Conservation (phyloP, 2,113 vertebrate species). For the Rhinolophus ferrumequinum region DNA sequence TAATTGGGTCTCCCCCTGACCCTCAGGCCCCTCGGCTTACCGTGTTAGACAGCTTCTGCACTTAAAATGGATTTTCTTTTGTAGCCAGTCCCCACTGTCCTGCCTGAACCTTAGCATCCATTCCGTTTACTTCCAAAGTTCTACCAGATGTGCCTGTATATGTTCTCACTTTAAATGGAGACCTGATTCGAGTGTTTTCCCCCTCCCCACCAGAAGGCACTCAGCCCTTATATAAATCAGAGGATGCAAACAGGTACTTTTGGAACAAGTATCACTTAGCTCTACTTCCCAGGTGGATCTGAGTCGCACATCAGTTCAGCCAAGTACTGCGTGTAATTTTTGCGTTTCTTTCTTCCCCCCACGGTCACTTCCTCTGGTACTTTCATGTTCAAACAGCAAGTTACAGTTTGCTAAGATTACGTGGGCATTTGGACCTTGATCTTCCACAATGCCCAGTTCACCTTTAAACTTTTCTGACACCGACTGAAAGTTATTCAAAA, state of each 20-base stretch:
- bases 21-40: neutral
- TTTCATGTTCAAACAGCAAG: neutral
- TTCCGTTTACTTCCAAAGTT: neutral
- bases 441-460: neutral
- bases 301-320: neutral
- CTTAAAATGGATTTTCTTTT: conserved; percentile 3
- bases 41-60: neutral
- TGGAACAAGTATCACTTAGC: neutral
- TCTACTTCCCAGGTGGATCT: neutral
- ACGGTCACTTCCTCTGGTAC: neutral
- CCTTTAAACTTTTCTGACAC: neutral
- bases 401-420: neutral
- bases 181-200: neutral
- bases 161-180: neutral
- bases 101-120: neutral
- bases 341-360: neutral
- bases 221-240: neutral
- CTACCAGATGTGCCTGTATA: neutral
- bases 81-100: neutral
- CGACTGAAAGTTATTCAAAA: neutral
- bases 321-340: neutral
- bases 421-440: neutral
- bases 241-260: neutral
- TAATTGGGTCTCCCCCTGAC: neutral
- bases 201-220: neutral